Conservation (phyloP, 2,888 invertebrate species). For the Melieria omissa region DNA sequence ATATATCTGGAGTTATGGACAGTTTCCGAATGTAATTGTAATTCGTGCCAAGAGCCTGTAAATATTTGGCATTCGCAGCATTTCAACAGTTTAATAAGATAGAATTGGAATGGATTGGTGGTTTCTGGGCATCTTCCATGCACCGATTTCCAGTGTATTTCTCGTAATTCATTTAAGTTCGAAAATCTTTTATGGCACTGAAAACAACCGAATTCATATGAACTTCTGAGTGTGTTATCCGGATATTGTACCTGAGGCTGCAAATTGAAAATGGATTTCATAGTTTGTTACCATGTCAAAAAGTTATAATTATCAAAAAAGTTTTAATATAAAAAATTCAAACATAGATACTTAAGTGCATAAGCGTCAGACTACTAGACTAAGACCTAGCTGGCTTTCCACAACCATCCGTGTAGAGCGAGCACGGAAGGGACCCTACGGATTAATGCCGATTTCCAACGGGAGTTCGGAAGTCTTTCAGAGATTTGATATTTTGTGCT, state of each 20-base stretch:
- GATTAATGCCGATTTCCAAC: no score
- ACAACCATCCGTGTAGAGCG: no score
- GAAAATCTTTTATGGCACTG: constrained; percentile 50
- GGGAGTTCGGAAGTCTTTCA: no score
- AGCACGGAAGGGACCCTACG: no score
- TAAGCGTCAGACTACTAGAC: no score
- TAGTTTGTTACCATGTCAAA: no score
- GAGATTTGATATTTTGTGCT: no score
- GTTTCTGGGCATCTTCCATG: constrained; percentile 42
- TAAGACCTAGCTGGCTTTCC: no score
- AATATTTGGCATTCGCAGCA: constrained; percentile 53
- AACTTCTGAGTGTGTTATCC: constrained; percentile 1
- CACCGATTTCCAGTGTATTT: constrained; percentile 48
- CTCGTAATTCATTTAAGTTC: constrained; percentile 47
- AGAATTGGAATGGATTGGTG: constrained; percentile 56
- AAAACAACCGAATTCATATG: constrained; percentile 51
- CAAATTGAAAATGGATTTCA: neutral
- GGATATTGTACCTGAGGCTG: neutral
- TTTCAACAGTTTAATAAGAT: constrained; percentile 50
- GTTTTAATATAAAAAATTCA: no score
- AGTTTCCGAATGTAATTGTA: constrained; percentile 50
- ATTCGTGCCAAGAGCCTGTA: constrained; percentile 46
- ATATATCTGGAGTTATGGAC: constrained; percentile 56
- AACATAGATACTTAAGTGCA: no score
- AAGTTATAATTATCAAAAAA: no score